Conservation (phyloP, 35 echinoderm and acorn worm species). For the Ptychodera flava region DNA sequence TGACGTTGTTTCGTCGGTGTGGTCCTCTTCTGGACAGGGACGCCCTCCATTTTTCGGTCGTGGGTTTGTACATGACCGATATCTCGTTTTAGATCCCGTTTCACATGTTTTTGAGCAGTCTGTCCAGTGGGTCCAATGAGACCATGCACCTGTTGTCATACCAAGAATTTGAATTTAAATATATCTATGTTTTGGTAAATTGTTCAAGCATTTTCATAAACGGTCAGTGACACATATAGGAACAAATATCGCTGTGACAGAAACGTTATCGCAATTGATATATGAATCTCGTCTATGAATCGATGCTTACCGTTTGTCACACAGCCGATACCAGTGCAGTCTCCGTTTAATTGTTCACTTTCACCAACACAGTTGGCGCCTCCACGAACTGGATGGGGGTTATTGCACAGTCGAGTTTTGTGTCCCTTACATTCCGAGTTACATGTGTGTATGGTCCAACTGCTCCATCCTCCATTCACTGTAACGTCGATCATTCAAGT, state of each 20-base stretch:
- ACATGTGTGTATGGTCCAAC: slow-evolving; percentile 53
- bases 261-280: too few relatives aligned
- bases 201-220: too few relatives aligned
- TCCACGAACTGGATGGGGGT: slow-evolving; percentile 56
- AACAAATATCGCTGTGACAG: too few relatives aligned
- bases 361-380: slow-evolving; percentile 54
- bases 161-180: too few relatives aligned
- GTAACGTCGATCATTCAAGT: neutral
- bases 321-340: slow-evolving; percentile 58
- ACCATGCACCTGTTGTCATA: slow-evolving; percentile 51
- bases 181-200: too few relatives aligned
- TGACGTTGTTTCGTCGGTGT: neutral
- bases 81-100: slow-evolving; percentile 39
- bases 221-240: too few relatives aligned
- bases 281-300: too few relatives aligned
- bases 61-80: slow-evolving; percentile 56
- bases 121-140: slow-evolving; percentile 42
- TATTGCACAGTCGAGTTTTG: slow-evolving; percentile 41
- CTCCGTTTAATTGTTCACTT: slow-evolving; percentile 34
- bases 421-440: slow-evolving; percentile 47
- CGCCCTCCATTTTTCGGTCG: slow-evolving; percentile 62
- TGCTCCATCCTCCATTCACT: slow-evolving; percentile 78
- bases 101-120: slow-evolving; percentile 64
- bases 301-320: slow-evolving; percentile 33
- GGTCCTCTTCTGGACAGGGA: slow-evolving; percentile 50